Conservation (phyloP, 2,797 vertebrate species). For the Siniperca undulata region DNA sequence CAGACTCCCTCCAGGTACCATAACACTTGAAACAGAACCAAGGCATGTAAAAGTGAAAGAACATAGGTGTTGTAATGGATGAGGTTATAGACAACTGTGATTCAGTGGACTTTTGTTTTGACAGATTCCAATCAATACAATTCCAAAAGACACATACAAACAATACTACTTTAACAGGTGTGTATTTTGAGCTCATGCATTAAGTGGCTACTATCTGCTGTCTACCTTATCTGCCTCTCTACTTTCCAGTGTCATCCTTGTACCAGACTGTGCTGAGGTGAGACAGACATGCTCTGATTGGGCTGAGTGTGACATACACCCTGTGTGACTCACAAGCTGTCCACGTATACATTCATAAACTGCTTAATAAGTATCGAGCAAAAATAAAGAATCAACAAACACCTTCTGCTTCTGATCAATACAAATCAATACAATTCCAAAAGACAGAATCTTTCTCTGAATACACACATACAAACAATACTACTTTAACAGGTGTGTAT, state of each 20-base stretch:
- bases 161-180: background rate
- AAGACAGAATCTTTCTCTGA: background rate
- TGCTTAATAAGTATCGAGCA: too few species aligned
- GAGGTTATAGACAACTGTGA: background rate
- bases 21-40: conserved; percentile 5
- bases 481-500: background rate
- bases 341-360: too few species aligned
- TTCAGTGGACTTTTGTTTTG: background rate
- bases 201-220: background rate
- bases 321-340: background rate
- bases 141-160: background rate
- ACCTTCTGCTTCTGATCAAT: too few species aligned
- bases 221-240: background rate
- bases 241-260: background rate
- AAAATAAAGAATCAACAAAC: too few species aligned
- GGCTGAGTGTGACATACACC: background rate
- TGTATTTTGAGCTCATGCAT: background rate
- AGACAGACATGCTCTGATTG: background rate
- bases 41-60: background rate
- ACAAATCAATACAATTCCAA: too few species aligned
- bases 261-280: background rate
- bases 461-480: background rate
- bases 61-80: background rate
- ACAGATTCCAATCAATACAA: background rate
- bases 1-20: conserved; percentile 12